Evolutionary conservation across 2,888 invertebrate genomes (phyloP), one percentile per base, ranked within the genome.

Genomic region (Stenchaetothrips biformis): DNA sequence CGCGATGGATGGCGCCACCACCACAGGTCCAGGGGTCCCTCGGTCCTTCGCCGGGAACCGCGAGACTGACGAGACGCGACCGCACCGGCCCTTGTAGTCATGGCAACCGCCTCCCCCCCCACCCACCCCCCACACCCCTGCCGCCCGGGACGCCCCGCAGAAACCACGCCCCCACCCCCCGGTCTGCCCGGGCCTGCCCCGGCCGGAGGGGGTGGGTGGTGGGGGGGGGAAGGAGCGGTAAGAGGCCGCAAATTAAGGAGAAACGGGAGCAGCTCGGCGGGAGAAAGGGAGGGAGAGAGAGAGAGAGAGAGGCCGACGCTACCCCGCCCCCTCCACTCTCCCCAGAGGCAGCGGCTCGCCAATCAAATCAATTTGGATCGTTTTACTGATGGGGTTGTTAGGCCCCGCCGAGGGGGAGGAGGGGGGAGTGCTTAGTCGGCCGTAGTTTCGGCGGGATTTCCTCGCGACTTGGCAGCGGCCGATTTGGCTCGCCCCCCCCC

Each of bases 141-240:
- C 79, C 78, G 85, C 84, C 85, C 85, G 85, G 85, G 85, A 85
- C 67, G 84, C 84, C 85, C 84, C 85, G 83, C 67, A 47, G n/a
- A 67, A 25, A 48, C 47, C 48, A 80, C 59, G 74, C 37, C 77
- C 53, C 79, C 82, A 82, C 82, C 82, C 67, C 67, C 2, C 67
- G 21, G 67, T 1, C 67, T 53, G 53, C 13, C 53, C 1, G 2
- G 37, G 37, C 2, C 37, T 37, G 37, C 37, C 37, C 2, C 37
- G 37, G 37, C 37, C 62, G 62, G 18, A 6, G 53, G 53, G 53
- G 16, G 53, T 13, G 59, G 59, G 37, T 37, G 37, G 53, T 3
- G 67, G 25, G 67, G 67, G n/a, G 83, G 83, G 83, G 83, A 82
- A 1, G 82, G 83, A 83, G 84, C 83, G 80, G 82, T 80, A 83